A percentile compares a stretch with the other conserved stretches of the same genome.
Conservation (phyloP, 2,797 vertebrate species). For the Anabas testudineus region DNA sequence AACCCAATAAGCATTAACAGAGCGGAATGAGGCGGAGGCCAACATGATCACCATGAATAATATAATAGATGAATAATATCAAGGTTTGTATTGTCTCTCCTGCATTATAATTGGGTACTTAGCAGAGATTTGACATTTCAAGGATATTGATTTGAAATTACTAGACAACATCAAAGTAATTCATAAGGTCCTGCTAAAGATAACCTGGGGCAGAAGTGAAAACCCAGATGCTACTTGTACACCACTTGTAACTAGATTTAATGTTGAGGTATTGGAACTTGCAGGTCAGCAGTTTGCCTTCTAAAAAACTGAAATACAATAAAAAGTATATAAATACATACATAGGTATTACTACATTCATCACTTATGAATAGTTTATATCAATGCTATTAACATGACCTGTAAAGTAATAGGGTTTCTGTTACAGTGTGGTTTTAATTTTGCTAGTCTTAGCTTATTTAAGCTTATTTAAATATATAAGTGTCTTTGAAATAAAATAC, state of each 20-base stretch:
- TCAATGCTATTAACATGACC: too few species aligned
- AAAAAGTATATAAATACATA: too few species aligned
- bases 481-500: too few species aligned
- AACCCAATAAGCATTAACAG: neutral
- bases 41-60: neutral
- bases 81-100: neutral
- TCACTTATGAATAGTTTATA: too few species aligned
- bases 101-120: neutral
- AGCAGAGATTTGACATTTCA: neutral
- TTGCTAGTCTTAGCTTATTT: too few species aligned
- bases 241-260: neutral
- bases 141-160: conserved; percentile 8
- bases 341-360: too few species aligned
- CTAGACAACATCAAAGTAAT: neutral
- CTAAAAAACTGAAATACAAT: too few species aligned
- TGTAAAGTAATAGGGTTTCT: too few species aligned
- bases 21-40: conserved; percentile 2
- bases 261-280: neutral
- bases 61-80: neutral
- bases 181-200: neutral
- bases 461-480: too few species aligned
- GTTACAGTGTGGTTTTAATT: too few species aligned
- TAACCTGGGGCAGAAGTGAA: neutral
- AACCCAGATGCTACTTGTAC: neutral
- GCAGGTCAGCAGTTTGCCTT: neutral